A percentile compares a stretch with the other conserved stretches of the same genome.
phyloP scores from a whole-genome alignment of 2,113 vertebrate genomes.

The Zosterops lateralis region DNA sequence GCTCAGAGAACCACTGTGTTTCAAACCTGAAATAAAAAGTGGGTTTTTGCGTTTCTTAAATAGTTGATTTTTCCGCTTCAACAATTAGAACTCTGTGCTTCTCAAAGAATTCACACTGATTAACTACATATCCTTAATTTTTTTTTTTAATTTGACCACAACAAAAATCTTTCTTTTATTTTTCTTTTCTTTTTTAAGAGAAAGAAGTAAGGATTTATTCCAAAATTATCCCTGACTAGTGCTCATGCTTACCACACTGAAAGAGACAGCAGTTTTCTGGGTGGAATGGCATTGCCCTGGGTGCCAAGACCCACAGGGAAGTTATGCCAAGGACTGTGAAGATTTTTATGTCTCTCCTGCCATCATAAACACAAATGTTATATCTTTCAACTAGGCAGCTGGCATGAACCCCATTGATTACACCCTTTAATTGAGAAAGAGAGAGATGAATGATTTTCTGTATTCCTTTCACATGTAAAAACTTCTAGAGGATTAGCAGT shows the following conservation, averaged over 20 bases:
- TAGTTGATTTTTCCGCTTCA: slow-evolving; percentile 79
- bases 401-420: neutral
- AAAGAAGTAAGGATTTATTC: neutral
- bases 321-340: slow-evolving; percentile 3
- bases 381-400: slow-evolving; percentile 16
- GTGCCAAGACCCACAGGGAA: slow-evolving; percentile 54
- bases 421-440: neutral
- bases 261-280: slow-evolving; percentile 52
- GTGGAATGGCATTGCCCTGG: slow-evolving; percentile 28
- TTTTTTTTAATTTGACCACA: slow-evolving; percentile 66
- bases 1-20: slow-evolving; percentile 53
- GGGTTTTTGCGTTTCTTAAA: slow-evolving; percentile 73
- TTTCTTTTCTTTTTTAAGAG: neutral
- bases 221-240: slow-evolving; percentile 38
- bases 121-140: slow-evolving; percentile 67
- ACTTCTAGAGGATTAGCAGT: neutral
- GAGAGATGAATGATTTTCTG: slow-evolving; percentile 34
- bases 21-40: slow-evolving; percentile 62
- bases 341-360: slow-evolving; percentile 17
- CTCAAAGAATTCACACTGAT: slow-evolving; percentile 71
- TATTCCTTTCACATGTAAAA: slow-evolving; percentile 3
- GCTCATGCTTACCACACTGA: slow-evolving; percentile 37
- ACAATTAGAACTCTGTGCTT: slow-evolving; percentile 81
- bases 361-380: slow-evolving; percentile 34
- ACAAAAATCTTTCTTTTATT: slow-evolving; percentile 50